phyloP scores from a whole-genome alignment of 2,113 vertebrate species.

The Jaculus jaculus region DNA sequence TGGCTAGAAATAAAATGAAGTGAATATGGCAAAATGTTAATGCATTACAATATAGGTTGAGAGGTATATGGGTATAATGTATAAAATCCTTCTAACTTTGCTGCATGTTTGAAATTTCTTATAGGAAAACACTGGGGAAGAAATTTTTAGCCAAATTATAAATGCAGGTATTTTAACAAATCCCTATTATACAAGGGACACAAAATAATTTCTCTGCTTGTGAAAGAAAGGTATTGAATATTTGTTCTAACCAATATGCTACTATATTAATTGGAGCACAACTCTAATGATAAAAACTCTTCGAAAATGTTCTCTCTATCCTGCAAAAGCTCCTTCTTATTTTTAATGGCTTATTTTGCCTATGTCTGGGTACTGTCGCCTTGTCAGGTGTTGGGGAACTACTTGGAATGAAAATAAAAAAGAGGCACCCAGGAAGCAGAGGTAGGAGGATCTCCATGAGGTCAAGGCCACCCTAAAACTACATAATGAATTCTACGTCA shows the following conservation, averaged over 20 bases:
- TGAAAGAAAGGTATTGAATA: conserved; percentile 40
- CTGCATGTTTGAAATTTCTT: not conserved
- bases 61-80: not conserved
- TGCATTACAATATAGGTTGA: not conserved
- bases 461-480: too few relatives aligned
- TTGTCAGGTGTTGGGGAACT: not conserved
- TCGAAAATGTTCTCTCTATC: conserved; percentile 1
- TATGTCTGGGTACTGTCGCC: not conserved
- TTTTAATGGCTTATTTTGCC: conserved; percentile 46
- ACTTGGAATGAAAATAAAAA: conserved; percentile 50
- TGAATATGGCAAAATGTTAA: conserved; percentile 10
- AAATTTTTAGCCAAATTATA: not conserved
- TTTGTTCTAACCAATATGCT: conserved; percentile 52
- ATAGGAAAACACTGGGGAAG: not conserved
- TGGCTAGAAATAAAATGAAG: not conserved
- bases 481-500: too few relatives aligned
- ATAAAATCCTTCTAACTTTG: conserved; percentile 39
- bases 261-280: conserved; percentile 53
- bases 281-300: conserved; percentile 39
- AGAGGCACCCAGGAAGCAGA: not conserved
- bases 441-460: too few relatives aligned
- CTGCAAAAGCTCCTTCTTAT: conserved; percentile 18
- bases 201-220: conserved; percentile 18
- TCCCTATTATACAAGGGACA: not conserved
- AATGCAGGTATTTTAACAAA: conserved; percentile 12